Base-by-base conservation (phyloP, 1,140 invertebrate species). In the Pogonognathellus flavescens region DNA sequence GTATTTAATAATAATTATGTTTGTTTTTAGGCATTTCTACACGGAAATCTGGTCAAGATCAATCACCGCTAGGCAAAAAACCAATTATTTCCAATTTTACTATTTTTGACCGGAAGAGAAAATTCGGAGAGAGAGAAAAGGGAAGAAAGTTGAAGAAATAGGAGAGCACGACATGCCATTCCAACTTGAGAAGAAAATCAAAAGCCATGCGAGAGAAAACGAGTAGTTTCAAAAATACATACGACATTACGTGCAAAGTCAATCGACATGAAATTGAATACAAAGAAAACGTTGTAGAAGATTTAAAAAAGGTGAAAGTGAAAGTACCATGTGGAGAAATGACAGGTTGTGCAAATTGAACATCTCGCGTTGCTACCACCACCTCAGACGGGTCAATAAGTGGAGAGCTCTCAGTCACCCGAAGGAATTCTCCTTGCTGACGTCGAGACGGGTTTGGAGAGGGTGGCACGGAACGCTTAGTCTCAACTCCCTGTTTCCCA, bases 331-430 rank as follows among this genome's bases (percentile, higher is more conserved):
- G 92, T 87, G 94, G 95, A 82, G 95, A 95, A 86, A 96, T 92
- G 88, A 95, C 94, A 86, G 95, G 94, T 90, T 96, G 93, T 5
- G 95, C 95, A 76, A 94, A 93, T 88, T 94, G 94, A 57, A 96
- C 93, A 25, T 95, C 93, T 87, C 93, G 92, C 89, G 94, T 93
- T 85, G 93, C 94, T 49, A 96, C 93, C 85, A 94, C 93, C 86
- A 97, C 95, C 90, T 96, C 95, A 59, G 93, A 93, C 18, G 96
- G 95, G 87, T 96, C 94, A 87, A 96, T 94, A 49, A 97, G 92
- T 70, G 93, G 93, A 89, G 94, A 92, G 81, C 92, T 93, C 88
- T 93, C 91, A 31, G 89, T 90, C 72, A 92, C 90, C 83, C 91
- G 89, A 52, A 91, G 88, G 85, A 92, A 91, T 89, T 91, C 91